Conservation (phyloP, 2,797 vertebrate genomes). For the Fundulus diaphanus region DNA sequence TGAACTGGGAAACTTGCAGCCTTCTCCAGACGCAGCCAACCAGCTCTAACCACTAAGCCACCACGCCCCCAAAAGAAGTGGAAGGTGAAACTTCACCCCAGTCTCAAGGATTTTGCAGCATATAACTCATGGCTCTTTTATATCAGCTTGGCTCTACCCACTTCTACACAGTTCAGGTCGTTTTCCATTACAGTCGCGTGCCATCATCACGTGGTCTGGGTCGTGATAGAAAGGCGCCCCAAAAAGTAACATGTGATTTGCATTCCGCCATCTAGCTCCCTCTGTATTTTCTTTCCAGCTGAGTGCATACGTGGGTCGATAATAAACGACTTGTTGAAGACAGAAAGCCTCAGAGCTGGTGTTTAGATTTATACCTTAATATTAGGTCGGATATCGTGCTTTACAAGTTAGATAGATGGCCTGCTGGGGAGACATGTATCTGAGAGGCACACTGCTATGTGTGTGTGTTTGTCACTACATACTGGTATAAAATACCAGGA, state of each 20-base stretch:
- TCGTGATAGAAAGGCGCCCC: not conserved
- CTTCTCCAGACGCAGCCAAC: too few species aligned
- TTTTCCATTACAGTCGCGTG: not conserved
- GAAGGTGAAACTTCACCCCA: not conserved
- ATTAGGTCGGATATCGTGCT: conserved; percentile 36
- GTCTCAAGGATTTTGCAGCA: not conserved
- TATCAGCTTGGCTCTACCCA: not conserved
- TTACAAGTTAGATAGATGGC: conserved; percentile 39
- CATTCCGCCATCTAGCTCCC: not conserved
- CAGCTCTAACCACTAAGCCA: too few species aligned
- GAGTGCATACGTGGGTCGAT: conserved; percentile 38
- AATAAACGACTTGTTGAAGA: conserved; percentile 56
- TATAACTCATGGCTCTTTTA: not conserved
- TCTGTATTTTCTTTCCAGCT: too few species aligned
- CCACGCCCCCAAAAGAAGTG: not conserved
- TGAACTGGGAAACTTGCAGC: too few species aligned
- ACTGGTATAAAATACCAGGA: not conserved
- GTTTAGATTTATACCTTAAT: conserved; percentile 49
- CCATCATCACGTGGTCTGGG: not conserved
- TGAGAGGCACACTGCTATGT: conserved; percentile 19
- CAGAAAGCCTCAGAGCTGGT: conserved; percentile 42
- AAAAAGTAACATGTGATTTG: not conserved
- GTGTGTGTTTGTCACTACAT: conserved; percentile 53
- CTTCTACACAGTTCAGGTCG: not conserved
- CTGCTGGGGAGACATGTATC: conserved; percentile 36